Evolutionary conservation across 2,888 invertebrate species (phyloP), one percentile per base, ranked within the genome.

Genomic region (Lagria hirta): DNA sequence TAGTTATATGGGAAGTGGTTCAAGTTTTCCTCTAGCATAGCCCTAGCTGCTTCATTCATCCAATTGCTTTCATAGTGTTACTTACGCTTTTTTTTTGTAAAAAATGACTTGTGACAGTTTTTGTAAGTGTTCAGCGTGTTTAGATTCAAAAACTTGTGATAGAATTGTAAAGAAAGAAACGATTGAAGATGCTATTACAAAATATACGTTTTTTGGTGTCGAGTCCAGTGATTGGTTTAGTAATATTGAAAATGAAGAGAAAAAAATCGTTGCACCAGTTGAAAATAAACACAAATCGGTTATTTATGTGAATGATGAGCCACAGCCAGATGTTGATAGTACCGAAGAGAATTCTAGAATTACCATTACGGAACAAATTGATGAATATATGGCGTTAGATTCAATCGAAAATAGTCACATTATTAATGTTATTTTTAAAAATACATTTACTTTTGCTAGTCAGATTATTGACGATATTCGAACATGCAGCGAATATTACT

Each of bases 121-220:
- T 60, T 88, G 88, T 71, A 76, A 76, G 58, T 88, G 88, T 72
- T 80, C 83, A 64, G 75, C 88, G 63, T 88, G 88, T 69, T 79
- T 84, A 53, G 86, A 87, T 68, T 71, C 87, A 58, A 81, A 78
- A 59, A 80, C 79, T 57, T 82, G 78, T 65, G 79, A 78, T 48
- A 58, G 75, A 73, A 66, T 74, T 72, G 29, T 73, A 67, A 51
- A 64, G 63, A 57, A 73, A 69, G 65, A 68, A 50, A 75, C 42
- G 12, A 26, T 47, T 6, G 64, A 66, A 28, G 68, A 71, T 51
- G 78, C 79, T 60, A 80, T 81, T 48, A 57, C 76, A 74, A 51
- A 76, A 72, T 49, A 76, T 72, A 48, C 71, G 69, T 54, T 71
- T 75, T 62, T 79, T 75, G 62, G 80, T 71, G 63, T 70, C 78